A percentile compares a stretch with the other conserved stretches of the same genome.
These are phyloP conservation scores for Pecten maximus DNA, from an alignment of 2,888 invertebrate species.

Conservation along the genomic window DNA sequence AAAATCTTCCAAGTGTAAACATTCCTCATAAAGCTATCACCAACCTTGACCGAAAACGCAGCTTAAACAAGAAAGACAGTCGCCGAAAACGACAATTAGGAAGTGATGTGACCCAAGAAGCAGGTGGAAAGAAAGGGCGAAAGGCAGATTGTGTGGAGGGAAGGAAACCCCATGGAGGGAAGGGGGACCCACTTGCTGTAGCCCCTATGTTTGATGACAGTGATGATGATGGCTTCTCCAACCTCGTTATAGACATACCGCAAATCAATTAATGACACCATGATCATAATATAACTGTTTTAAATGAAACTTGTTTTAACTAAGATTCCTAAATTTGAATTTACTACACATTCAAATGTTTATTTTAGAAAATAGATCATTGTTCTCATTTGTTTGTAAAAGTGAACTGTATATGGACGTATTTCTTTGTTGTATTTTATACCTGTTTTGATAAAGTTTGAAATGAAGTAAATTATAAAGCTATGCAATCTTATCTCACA, in stretches of 20 bases:
- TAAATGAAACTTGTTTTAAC: neutral
- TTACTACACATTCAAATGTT: neutral
- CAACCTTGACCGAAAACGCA: conserved; percentile 42
- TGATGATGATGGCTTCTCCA: conserved; percentile 70
- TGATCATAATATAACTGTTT: neutral
- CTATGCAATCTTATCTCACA: neutral
- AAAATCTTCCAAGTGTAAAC: neutral
- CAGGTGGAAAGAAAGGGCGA: conserved; percentile 39
- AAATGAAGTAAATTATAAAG: neutral
- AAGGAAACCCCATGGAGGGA: neutral
- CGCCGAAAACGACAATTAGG: neutral
- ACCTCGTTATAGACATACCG: conserved; percentile 74
- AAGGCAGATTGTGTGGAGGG: conserved; percentile 39
- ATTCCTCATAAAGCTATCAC: conserved; percentile 35
- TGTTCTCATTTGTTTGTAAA: neutral
- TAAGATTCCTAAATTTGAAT: neutral
- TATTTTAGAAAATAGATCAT: neutral
- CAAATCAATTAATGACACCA: neutral
- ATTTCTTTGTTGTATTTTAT: neutral
- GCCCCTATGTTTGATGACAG: conserved; percentile 75
- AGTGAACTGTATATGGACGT: neutral
- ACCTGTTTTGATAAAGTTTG: neutral
- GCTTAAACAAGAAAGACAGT: conserved; percentile 39
- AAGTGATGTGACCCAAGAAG: neutral
- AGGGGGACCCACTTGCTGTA: conserved; percentile 61